These are phyloP conservation scores for Diabrotica balteata DNA, from an alignment of 2,888 invertebrate species.

Conservation along the genomic window DNA sequence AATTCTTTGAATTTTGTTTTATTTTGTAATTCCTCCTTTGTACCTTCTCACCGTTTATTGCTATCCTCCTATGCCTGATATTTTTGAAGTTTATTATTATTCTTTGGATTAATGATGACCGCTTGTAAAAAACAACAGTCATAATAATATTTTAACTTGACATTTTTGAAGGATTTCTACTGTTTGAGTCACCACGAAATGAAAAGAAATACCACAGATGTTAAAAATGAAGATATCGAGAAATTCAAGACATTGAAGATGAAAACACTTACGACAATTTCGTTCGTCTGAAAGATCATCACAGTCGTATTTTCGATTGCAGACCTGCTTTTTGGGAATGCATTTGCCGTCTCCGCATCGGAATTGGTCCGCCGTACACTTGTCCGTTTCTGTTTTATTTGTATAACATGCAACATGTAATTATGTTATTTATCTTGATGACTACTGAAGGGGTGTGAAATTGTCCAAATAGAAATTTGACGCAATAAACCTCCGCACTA, in stretches of 20 bases:
- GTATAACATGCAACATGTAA: slow-evolving; percentile 37
- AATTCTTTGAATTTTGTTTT: too few relatives aligned
- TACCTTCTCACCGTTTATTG: too few relatives aligned
- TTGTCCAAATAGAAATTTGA: background rate
- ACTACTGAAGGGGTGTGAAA: too few relatives aligned
- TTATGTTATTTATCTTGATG: slow-evolving; percentile 11
- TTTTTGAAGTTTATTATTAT: too few relatives aligned
- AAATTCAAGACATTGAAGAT: slow-evolving; percentile 16
- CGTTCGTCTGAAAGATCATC: slow-evolving; percentile 64
- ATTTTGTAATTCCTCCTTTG: too few relatives aligned
- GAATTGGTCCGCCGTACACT: slow-evolving; percentile 72
- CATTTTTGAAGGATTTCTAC: too few relatives aligned
- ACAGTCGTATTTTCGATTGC: slow-evolving; percentile 70
- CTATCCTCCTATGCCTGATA: too few relatives aligned
- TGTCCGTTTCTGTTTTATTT: slow-evolving; percentile 26
- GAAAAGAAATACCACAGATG: background rate
- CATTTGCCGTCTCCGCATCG: slow-evolving; percentile 68
- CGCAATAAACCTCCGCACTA: background rate
- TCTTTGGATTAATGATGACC: too few relatives aligned
- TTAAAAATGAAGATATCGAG: background rate
- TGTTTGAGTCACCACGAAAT: slow-evolving; percentile 18
- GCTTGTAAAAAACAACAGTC: too few relatives aligned
- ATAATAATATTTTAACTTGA: too few relatives aligned
- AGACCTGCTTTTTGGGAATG: slow-evolving; percentile 64
- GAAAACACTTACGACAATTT: slow-evolving; percentile 60